These are phyloP conservation scores for Myxocyprinus asiaticus DNA, from an alignment of 2,113 vertebrate species.

Conservation along the genomic window DNA sequence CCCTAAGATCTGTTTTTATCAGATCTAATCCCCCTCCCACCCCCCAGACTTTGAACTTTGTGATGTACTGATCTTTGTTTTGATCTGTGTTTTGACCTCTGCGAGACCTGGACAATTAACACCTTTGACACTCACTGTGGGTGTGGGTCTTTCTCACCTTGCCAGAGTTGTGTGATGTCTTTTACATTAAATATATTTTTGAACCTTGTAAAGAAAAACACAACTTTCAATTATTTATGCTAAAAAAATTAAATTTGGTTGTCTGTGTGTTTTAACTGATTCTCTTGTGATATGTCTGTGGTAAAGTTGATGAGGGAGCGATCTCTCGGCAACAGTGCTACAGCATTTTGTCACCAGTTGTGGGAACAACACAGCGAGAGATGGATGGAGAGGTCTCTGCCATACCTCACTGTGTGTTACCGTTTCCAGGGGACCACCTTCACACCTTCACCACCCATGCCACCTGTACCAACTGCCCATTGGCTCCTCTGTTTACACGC, in stretches of 20 bases:
- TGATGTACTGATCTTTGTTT: too few relatives aligned
- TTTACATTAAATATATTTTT: too few relatives aligned
- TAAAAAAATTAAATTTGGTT: background rate
- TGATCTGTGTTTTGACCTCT: too few relatives aligned
- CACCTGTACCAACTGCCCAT: background rate
- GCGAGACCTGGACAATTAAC: too few relatives aligned
- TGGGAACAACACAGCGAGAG: constrained; percentile 20
- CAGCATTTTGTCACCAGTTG: background rate
- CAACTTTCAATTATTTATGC: too few relatives aligned
- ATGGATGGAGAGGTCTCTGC: constrained; percentile 12
- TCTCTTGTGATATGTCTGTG: constrained; percentile 24
- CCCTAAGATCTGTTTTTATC: too few relatives aligned
- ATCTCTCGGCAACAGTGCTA: constrained; percentile 15
- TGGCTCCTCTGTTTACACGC: constrained; percentile 9
- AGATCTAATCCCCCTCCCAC: too few relatives aligned
- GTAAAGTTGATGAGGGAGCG: constrained; percentile 1
- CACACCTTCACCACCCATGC: background rate
- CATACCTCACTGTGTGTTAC: constrained; percentile 6
- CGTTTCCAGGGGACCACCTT: background rate
- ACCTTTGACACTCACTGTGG: too few relatives aligned
- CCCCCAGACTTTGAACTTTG: too few relatives aligned
- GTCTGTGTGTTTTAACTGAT: constrained; percentile 25
- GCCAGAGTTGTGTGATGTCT: too few relatives aligned
- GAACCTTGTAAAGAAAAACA: too few relatives aligned
- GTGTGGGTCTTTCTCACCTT: too few relatives aligned